A percentile compares a stretch with the other conserved stretches of the same genome.
These are phyloP conservation scores for Gymnosoma rotundatum DNA, from an alignment of 2,888 invertebrate species.

Conservation along the genomic window DNA sequence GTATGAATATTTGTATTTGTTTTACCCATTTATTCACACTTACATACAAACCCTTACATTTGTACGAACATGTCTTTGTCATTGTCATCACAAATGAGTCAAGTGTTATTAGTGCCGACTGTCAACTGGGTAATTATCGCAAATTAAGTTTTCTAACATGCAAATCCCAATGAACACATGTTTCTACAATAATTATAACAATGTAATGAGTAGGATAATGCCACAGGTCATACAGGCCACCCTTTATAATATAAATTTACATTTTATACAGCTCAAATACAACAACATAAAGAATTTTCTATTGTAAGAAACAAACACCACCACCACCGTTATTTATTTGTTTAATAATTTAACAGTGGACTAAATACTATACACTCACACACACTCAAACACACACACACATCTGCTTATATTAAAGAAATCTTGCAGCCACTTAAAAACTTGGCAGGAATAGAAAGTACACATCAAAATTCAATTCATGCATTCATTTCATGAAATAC, in stretches of 20 bases:
- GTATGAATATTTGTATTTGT: background rate
- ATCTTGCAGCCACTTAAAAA: conserved; percentile 51
- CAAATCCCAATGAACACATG: conserved; percentile 65
- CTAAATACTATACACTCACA: conserved; percentile 61
- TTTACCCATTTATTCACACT: background rate
- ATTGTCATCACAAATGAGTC: conserved; percentile 64
- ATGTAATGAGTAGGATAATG: conserved; percentile 48
- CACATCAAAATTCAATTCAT: conserved; percentile 19
- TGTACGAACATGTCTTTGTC: background rate
- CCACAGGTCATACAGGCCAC: conserved; percentile 58
- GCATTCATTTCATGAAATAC: conserved; percentile 43
- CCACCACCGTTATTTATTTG: conserved; percentile 49
- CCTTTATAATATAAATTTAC: conserved; percentile 30
- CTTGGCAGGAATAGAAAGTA: conserved; percentile 43
- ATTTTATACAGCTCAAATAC: background rate
- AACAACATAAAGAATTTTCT: background rate
- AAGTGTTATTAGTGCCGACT: conserved; percentile 66
- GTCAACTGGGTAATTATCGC: conserved; percentile 69
- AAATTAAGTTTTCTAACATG: conserved; percentile 69
- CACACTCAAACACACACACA: background rate
- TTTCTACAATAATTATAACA: conserved; percentile 56
- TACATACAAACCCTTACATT: conserved; percentile 3
- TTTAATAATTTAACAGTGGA: conserved; percentile 72
- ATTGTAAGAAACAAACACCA: conserved; percentile 47
- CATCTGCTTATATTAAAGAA: conserved; percentile 11